Conservation (phyloP, 2,888 invertebrate species). For the Noctuana brunneofusca region DNA sequence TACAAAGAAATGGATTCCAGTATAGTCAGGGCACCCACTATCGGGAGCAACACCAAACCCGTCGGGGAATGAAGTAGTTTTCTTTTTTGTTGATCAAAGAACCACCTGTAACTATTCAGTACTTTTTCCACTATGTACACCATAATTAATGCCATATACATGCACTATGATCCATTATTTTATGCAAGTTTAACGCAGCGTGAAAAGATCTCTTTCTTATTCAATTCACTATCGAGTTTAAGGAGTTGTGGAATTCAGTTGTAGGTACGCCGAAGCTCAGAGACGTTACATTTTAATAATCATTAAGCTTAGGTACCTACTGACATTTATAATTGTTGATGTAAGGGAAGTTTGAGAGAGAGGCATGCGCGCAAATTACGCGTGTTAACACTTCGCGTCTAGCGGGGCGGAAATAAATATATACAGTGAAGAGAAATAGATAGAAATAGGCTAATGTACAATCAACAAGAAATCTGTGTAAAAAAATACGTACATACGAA, state of each 20-base stretch:
- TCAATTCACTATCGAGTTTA: background rate
- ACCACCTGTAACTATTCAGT: slow-evolving; percentile 10
- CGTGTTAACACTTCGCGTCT: too few relatives aligned
- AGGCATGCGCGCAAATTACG: too few relatives aligned
- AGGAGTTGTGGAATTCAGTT: background rate
- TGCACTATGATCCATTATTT: slow-evolving; percentile 21
- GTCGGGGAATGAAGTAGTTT: slow-evolving; percentile 20
- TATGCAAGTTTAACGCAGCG: slow-evolving; percentile 20
- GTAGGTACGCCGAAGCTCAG: background rate
- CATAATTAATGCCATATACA: slow-evolving; percentile 20
- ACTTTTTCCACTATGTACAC: slow-evolving; percentile 13
- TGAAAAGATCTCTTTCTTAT: slow-evolving; percentile 22
- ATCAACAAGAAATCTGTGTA: too few relatives aligned
- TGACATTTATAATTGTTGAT: too few relatives aligned
- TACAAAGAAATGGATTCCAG: slow-evolving; percentile 7
- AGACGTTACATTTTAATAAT: slow-evolving; percentile 3
- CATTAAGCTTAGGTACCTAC: background rate
- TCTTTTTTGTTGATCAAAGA: slow-evolving; percentile 22
- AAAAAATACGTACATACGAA: too few relatives aligned
- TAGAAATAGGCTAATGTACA: too few relatives aligned
- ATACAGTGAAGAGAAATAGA: too few relatives aligned
- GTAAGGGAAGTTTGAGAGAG: too few relatives aligned
- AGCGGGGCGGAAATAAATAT: too few relatives aligned
- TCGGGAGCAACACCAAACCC: slow-evolving; percentile 10
- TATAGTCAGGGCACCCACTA: slow-evolving; percentile 19